Percentiles rank a stretch among this genome's conserved stretches.
Conservation (phyloP, 2,797 vertebrate genomes). For the Gorsachius magnificus region DNA sequence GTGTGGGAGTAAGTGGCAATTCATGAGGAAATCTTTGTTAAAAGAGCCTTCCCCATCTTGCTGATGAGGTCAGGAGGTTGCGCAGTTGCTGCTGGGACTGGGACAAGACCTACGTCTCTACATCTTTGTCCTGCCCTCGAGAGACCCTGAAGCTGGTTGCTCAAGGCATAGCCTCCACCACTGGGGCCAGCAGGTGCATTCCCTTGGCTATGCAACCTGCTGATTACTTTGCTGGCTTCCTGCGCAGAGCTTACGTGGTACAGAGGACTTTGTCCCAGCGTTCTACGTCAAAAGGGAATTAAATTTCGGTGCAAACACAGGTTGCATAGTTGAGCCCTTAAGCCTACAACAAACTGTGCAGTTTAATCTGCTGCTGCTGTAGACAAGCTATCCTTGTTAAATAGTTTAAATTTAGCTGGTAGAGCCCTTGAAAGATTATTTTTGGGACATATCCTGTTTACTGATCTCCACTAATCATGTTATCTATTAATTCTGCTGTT, state of each 20-base stretch:
- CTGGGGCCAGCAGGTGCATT: background rate
- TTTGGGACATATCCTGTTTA: slow-evolving; percentile 9
- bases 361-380: background rate
- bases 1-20: background rate
- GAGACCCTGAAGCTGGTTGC: background rate
- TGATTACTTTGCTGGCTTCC: background rate
- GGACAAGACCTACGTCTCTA: background rate
- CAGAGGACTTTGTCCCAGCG: background rate
- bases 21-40: background rate
- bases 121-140: background rate
- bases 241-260: background rate
- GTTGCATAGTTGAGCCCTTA: background rate
- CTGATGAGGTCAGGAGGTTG: background rate
- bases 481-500: background rate
- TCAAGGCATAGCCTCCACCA: background rate
- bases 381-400: background rate
- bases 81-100: rapidly evolving
- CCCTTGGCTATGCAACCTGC: background rate
- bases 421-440: slow-evolving; percentile 19
- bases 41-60: background rate
- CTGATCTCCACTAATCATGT: background rate
- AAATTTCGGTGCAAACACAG: slow-evolving; percentile 25
- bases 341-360: background rate
- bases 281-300: slow-evolving; percentile 34
- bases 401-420: slow-evolving; percentile 28